Evolutionary conservation across 2,797 vertebrate species (phyloP), one percentile per base, ranked within the genome.

Genomic region (Sebastes cheni): DNA sequence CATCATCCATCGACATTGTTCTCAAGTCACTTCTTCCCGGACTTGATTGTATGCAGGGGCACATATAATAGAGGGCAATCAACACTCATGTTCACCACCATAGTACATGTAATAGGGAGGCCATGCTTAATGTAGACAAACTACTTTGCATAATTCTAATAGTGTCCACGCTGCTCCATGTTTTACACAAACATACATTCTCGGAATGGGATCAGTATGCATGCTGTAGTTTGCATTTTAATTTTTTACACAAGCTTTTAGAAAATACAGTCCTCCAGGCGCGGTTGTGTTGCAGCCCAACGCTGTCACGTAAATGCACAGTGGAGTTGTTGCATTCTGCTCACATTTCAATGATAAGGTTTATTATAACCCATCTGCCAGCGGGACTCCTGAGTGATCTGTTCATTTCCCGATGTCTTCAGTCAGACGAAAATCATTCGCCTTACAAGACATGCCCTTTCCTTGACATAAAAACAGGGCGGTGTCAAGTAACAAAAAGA

Each of bases 301-400:
- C 23, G 25, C 20, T 64, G 39, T 72, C 74, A 25, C 60, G 30
- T 39, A 36, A 65, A 81, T 46, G 54, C 64, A 68, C 67, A 18
- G 29, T 11, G 39, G 5, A 70, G 72, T 54, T 60, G 30, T 75
- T 42, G 68, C 55, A 84, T 84, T 84, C 87, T 59, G 74, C 79
- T 86, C 83, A 89, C 90, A 88, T 89, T 91, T 91, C 89, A 92
- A 83, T 86, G 85, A 85, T 81, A 73, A 60, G 39, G 72, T 91
- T 92, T 92, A 89, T 66, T 55, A 54, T 86, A 86, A 82, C 54
- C 86, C 77, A 66, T 83, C 81, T 88, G 79, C 67, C 69, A 64
- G 36, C 32, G 55, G 76, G 81, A 75, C 83, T 87, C 80, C 18
- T 36, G 36, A 58, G 75, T 79, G 85, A 85, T 82, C 88, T 71